These are phyloP conservation scores for Petrocephalus microphthalmus DNA, from an alignment of 2,113 vertebrate genomes.

Conservation along the genomic window DNA sequence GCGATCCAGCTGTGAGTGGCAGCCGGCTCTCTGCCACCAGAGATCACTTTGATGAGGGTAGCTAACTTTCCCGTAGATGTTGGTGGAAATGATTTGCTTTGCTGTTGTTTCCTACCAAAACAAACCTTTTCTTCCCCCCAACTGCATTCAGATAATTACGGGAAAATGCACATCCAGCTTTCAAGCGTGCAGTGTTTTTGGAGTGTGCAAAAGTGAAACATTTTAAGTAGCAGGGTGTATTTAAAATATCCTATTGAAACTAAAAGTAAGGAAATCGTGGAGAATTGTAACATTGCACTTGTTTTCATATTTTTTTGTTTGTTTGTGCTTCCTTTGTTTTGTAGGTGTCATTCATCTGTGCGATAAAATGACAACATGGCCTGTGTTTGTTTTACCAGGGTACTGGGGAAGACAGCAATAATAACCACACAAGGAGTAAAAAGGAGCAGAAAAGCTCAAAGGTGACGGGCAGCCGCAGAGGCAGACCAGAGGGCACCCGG, in stretches of 20 bases:
- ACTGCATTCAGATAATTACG: not conserved
- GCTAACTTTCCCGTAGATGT: not conserved
- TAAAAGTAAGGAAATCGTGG: not conserved
- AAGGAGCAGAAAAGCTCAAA: constrained; percentile 15
- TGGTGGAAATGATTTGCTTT: not conserved
- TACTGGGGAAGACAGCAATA: not conserved
- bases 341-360: not conserved
- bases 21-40: not conserved
- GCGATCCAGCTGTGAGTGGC: not conserved
- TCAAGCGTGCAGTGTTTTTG: not conserved
- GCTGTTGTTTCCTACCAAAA: not conserved
- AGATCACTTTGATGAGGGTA: not conserved
- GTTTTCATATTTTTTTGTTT: not conserved
- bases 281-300: not conserved
- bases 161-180: not conserved
- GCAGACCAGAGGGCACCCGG: not conserved
- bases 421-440: constrained; percentile 7
- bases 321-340: not conserved
- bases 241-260: not conserved
- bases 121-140: not conserved
- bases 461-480: constrained; percentile 1
- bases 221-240: not conserved
- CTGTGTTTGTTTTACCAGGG: not conserved
- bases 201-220: not conserved
- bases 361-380: not conserved